Conservation (phyloP, 35 echinoderm and acorn worm genomes). For the Amphiura filiformis region DNA sequence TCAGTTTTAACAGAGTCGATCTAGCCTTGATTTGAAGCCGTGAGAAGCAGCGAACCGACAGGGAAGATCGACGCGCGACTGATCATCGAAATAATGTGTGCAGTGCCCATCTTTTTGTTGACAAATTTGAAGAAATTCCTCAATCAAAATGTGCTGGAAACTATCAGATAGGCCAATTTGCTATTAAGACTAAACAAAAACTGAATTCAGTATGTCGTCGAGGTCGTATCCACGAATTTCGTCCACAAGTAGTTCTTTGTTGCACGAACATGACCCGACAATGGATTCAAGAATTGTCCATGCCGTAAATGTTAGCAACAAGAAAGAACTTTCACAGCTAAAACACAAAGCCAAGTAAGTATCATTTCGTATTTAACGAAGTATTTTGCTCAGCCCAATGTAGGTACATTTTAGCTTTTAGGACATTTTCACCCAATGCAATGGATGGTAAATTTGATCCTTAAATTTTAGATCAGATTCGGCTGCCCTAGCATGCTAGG, state of each 20-base stretch:
- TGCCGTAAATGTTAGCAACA: constrained; percentile 64
- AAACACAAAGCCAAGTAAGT: constrained; percentile 49
- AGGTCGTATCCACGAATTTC: not conserved
- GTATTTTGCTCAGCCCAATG: not conserved
- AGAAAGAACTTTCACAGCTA: constrained; percentile 55
- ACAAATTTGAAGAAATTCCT: too few species aligned
- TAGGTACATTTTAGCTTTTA: not conserved
- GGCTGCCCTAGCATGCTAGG: too few species aligned
- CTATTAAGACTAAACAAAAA: too few species aligned
- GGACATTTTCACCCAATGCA: not conserved
- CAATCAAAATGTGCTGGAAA: too few species aligned
- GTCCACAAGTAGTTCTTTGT: not conserved
- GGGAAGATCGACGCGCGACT: too few species aligned
- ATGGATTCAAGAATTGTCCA: constrained; percentile 60
- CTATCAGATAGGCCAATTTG: too few species aligned
- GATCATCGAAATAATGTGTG: too few species aligned
- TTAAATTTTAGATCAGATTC: too few species aligned
- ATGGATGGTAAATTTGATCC: not conserved
- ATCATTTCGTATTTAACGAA: not conserved
- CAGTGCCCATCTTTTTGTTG: too few species aligned
- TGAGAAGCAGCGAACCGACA: too few species aligned
- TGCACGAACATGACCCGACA: constrained; percentile 43
- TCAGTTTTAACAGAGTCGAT: too few species aligned
- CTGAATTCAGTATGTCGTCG: not conserved
- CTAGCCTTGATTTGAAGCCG: too few species aligned